Evolutionary conservation across 2,113 vertebrate species (phyloP).

Genomic region (Muntiacus reevesi): DNA sequence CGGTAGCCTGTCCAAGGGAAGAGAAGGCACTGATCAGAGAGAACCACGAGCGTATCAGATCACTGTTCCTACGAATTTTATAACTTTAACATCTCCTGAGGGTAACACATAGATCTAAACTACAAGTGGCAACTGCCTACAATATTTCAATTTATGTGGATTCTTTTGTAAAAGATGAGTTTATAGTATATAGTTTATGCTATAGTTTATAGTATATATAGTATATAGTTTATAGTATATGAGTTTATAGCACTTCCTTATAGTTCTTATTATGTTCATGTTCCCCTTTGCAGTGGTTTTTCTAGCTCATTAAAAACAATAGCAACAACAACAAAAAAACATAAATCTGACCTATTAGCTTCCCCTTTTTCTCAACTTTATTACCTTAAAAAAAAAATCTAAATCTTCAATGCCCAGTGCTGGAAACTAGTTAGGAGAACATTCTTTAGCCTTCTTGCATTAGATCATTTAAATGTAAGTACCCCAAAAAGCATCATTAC

Average conservation of each 20-base stretch:
- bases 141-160: not conserved
- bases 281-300: not conserved
- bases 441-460: not conserved
- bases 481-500: not conserved
- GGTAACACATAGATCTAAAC: not conserved
- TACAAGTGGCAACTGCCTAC: not conserved
- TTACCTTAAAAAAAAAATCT: not conserved
- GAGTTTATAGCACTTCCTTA: not conserved
- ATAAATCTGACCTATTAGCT: not conserved
- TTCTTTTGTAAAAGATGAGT: not conserved
- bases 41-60: not conserved
- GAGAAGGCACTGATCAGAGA: not conserved
- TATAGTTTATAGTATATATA: not conserved
- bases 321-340: not conserved
- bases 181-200: not conserved
- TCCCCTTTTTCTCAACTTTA: not conserved
- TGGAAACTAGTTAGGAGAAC: not conserved
- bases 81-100: not conserved
- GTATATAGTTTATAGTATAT: not conserved
- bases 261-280: not conserved
- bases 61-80: not conserved
- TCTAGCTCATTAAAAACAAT: not conserved
- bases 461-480: not conserved
- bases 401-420: not conserved
- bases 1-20: slow-evolving; percentile 83